Conservation (phyloP, 2,888 invertebrate species). For the Koerneria pararmatus region DNA sequence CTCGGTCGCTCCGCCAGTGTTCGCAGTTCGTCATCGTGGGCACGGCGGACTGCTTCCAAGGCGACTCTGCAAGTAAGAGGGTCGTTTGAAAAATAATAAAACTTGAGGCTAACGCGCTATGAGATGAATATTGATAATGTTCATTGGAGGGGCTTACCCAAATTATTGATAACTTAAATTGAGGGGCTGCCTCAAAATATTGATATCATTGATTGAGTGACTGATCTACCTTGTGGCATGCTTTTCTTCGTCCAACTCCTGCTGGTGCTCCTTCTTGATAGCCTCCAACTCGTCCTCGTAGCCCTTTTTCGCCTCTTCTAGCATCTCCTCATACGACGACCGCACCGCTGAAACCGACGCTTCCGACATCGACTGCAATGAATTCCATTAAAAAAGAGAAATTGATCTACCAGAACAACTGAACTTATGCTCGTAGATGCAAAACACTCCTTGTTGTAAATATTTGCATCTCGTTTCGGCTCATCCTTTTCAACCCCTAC, state of each 20-base stretch:
- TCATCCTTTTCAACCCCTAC: not conserved
- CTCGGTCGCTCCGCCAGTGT: conserved; percentile 29
- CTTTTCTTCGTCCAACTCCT: conserved; percentile 55
- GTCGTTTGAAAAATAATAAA: not conserved
- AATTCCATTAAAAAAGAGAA: too few species aligned
- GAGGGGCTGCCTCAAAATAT: not conserved
- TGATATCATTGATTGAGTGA: conserved; percentile 9
- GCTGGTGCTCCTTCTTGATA: conserved; percentile 42
- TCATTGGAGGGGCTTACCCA: not conserved
- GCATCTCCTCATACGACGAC: conserved; percentile 43
- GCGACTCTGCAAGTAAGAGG: conserved; percentile 38
- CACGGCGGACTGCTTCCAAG: conserved; percentile 53
- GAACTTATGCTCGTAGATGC: too few species aligned
- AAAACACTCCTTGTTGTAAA: too few species aligned
- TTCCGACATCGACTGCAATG: conserved; percentile 38
- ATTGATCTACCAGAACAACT: too few species aligned
- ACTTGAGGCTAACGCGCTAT: not conserved
- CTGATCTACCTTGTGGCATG: conserved; percentile 49
- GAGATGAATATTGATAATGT: too few species aligned
- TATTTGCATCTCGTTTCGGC: too few species aligned
- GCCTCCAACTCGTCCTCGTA: conserved; percentile 43
- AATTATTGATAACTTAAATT: too few species aligned
- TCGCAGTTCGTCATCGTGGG: conserved; percentile 54
- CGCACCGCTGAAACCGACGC: conserved; percentile 39
- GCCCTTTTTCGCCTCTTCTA: conserved; percentile 39